Base-by-base conservation (phyloP, 2,113 vertebrate species). In the Corvus cornix region DNA sequence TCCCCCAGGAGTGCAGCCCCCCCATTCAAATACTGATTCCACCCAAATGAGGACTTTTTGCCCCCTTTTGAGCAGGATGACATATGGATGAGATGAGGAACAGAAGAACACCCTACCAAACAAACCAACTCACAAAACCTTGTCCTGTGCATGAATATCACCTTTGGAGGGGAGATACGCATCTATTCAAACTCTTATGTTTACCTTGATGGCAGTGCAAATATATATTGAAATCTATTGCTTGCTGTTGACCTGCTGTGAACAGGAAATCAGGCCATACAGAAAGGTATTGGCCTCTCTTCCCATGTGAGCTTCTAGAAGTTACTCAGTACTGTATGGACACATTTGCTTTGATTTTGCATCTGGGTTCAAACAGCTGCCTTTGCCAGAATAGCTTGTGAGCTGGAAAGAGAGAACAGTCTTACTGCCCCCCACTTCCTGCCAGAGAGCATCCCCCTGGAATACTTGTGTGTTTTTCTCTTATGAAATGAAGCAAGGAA, bases 51-150 rank as follows among this genome's bases (percentile, higher is more conserved):
- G 13, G 23, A 66, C 7, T 13, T 20, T 27, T 6, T 5, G 0
- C 2, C 5, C 5, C 2, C 2, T 55, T 94, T 69, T 13, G 23
- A 52, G 51, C 0, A 1, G 30, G 4, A 17, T 63, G 39, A 20
- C 18, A 37, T 37, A 24, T 41, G 12, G 8, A 41, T 31, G 35
- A 92, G 23, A 39, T 9, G 17, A 84, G 30, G 31, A 74, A n/a
- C 1, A 31, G 37, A 52, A 87, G 56, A 84, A 35, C 4, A 23
- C 19, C 24, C 16, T 66, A 9, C 23, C 13, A 58, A 60, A 67
- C 5, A 44, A 87, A 58, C 7, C 6, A 52, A 53, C 21, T 16
- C 37, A 27, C 4, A 24, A 60, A 69, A 26, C n/a, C 27, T 73
- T 80, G 22, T 20, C 17, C 33, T 62, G 43, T n/a, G 11, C 14